Evolutionary conservation across 2,113 vertebrate species (phyloP), one percentile per base, ranked within the genome.

Genomic region (Vidua chalybeata): DNA sequence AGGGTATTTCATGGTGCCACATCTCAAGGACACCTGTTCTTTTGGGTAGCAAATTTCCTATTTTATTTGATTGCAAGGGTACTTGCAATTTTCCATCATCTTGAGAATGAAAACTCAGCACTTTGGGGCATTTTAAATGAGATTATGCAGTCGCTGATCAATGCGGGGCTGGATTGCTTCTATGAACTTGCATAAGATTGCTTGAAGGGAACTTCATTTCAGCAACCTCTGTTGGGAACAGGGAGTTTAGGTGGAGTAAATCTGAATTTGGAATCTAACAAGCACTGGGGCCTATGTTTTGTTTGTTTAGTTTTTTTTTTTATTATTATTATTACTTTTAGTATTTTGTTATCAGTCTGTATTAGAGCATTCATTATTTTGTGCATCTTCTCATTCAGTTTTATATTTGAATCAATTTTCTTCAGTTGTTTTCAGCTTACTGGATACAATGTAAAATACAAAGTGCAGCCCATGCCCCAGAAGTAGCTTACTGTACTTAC

Each of bases 141-240:
- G 69, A 69, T 74, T 87, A 45, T 64, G 45, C 37, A 28, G 71
- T 77, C 1, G 1, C 59, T 62, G 37, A 69, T 94, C 67, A 76
- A 10, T 86, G 85, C 3, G 3, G 56, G 37, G 9, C 35, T 78
- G 68, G 45, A 63, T 74, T 74, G 56, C 26, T 81, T 88, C 43
- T 61, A 64, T 88, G 76, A 84, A 17, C 83, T 96, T 90, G 74
- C 30, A 6, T 69, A 80, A 71, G 48, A 69, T 33, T 83, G 43
- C 75, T 88, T 81, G 52, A 84, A 92, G 68, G 21, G 64, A 93
- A 16, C 35, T 94, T 85, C 76, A 62, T 93, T 94, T 94, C 66
- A 90, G 52, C n/a, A 64, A 78, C 43, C 35, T 85, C 30, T 18
- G 0, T 74, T 74, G 77, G 66, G n/a, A 83, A 51, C n/a, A 41